A percentile compares a stretch with the other conserved stretches of the same genome.
Conservation (phyloP, 2,888 invertebrate genomes). For the Platynereis dumerilii region DNA sequence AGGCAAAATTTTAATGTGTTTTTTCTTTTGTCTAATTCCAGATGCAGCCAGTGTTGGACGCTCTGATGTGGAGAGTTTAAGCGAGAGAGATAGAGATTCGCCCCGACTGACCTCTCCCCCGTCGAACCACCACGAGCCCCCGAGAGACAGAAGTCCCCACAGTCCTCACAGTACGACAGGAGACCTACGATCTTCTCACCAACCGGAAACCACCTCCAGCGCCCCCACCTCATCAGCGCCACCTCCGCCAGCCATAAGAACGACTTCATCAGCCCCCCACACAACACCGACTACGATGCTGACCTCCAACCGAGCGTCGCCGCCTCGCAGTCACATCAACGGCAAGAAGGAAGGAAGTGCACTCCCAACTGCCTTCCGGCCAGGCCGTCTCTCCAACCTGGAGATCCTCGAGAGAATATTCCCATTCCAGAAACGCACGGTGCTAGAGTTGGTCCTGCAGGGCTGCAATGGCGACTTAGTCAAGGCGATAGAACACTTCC, state of each 20-base stretch:
- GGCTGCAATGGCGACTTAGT: constrained; percentile 90
- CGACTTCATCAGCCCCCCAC: neutral
- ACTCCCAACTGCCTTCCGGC: constrained; percentile 54
- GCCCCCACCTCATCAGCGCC: neutral
- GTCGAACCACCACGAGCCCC: too few relatives aligned
- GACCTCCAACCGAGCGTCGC: neutral
- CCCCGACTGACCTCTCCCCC: neutral
- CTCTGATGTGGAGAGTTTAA: constrained; percentile 8
- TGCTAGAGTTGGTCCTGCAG: constrained; percentile 87
- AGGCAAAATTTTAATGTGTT: too few relatives aligned
- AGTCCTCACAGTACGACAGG: neutral
- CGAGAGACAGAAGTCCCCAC: neutral
- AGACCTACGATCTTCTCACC: neutral
- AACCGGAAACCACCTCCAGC: neutral
- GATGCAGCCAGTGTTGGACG: constrained; percentile 16
- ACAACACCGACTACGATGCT: neutral
- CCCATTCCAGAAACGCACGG: constrained; percentile 83
- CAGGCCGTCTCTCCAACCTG: constrained; percentile 66
- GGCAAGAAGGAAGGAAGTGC: constrained; percentile 6
- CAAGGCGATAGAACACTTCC: constrained; percentile 87
- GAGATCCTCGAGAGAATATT: constrained; percentile 89
- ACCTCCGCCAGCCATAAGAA: constrained; percentile 4
- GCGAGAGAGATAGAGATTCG: constrained; percentile 9
- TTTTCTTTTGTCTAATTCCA: constrained; percentile 7
- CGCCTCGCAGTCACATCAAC: constrained; percentile 5